phyloP scores from a whole-genome alignment of 2,888 invertebrate genomes.

The Parnassius glacialis region DNA sequence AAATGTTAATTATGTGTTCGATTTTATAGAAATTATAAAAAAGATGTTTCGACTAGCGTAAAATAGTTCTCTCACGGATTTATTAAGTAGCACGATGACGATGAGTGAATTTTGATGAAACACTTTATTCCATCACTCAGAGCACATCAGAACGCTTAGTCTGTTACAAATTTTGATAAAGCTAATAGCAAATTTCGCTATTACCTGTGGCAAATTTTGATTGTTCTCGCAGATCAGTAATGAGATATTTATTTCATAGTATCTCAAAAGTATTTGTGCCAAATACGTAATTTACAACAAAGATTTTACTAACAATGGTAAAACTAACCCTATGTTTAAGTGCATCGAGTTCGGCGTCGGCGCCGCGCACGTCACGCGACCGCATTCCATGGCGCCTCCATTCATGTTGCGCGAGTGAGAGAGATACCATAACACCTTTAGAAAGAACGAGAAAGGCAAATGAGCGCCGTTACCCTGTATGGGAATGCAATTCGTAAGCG shows the following conservation, averaged over 20 bases:
- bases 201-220: no score
- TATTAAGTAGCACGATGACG: constrained; percentile 37
- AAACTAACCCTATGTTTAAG: constrained; percentile 66
- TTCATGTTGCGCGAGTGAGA: constrained; percentile 73
- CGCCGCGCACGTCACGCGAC: constrained; percentile 82
- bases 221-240: background rate
- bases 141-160: background rate
- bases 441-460: constrained; percentile 63
- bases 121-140: constrained; percentile 8
- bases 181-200: background rate
- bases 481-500: constrained; percentile 77
- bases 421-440: constrained; percentile 52
- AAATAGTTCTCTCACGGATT: constrained; percentile 55
- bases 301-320: constrained; percentile 41
- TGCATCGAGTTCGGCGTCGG: constrained; percentile 80
- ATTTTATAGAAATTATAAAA: constrained; percentile 70
- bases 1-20: constrained; percentile 68
- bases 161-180: background rate
- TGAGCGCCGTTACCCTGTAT: constrained; percentile 73
- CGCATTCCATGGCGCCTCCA: constrained; percentile 82
- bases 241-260: constrained; percentile 2
- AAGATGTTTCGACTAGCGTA: constrained; percentile 50
- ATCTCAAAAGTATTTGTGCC: background rate
- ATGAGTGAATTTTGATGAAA: constrained; percentile 2
- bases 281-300: constrained; percentile 16